These are phyloP conservation scores for Buathra laborator DNA, from an alignment of 2,888 invertebrate species.

Conservation along the genomic window DNA sequence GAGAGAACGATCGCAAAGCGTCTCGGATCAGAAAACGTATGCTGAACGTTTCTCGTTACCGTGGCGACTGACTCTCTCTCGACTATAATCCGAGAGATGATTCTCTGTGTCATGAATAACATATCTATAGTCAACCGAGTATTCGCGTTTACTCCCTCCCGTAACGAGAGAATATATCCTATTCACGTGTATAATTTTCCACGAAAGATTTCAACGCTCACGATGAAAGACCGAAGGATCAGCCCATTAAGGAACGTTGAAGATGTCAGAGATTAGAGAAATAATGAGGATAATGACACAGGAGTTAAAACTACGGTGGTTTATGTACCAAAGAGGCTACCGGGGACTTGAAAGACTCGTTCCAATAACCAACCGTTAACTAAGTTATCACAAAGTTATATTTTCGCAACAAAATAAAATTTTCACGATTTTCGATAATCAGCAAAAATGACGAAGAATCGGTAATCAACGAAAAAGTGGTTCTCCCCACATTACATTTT, in stretches of 20 bases:
- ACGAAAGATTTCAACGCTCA: constrained; percentile 33
- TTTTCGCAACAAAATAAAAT: not conserved
- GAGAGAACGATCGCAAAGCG: not conserved
- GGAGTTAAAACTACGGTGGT: not conserved
- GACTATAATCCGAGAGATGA: constrained; percentile 12
- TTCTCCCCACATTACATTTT: too few relatives aligned
- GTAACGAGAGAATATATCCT: not conserved
- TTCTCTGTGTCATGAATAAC: not conserved
- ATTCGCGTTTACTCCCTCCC: not conserved
- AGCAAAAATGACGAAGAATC: too few relatives aligned
- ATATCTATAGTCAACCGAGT: not conserved
- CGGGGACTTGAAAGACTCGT: not conserved
- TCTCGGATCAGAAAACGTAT: constrained; percentile 6
- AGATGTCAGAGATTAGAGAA: constrained; percentile 46
- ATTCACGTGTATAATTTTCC: constrained; percentile 55
- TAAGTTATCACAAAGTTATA: not conserved
- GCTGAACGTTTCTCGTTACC: constrained; percentile 35
- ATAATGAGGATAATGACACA: constrained; percentile 26
- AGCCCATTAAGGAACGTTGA: constrained; percentile 47
- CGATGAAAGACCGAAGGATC: constrained; percentile 11
- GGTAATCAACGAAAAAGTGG: too few relatives aligned
- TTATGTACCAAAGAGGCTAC: constrained; percentile 9
- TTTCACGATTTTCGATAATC: too few relatives aligned
- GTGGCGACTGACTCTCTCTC: constrained; percentile 2
- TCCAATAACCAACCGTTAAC: not conserved